phyloP scores from a whole-genome alignment of 2,888 invertebrate genomes.

The Branchipolynoe longqiensis region DNA sequence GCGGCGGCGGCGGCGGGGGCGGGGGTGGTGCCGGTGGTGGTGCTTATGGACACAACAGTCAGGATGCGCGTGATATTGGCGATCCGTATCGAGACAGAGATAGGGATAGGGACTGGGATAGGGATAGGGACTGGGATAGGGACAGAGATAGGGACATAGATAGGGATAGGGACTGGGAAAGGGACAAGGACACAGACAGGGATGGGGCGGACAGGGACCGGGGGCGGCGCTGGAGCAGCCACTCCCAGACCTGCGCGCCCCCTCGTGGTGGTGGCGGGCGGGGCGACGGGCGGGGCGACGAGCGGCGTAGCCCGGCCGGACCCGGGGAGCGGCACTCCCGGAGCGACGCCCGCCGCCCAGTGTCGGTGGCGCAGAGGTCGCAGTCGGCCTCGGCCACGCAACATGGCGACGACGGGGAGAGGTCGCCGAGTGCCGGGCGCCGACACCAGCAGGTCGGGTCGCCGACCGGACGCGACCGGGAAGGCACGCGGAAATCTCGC shows the following conservation, averaged over 20 bases:
- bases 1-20: neutral
- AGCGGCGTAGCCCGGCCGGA: no score
- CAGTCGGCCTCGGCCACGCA: slow-evolving; percentile 2
- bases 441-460: neutral
- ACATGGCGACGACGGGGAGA: neutral
- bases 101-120: slow-evolving; percentile 40
- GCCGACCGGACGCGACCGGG: neutral
- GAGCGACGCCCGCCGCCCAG: neutral
- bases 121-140: slow-evolving; percentile 17
- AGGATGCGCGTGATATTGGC: neutral
- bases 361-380: neutral
- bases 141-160: no score
- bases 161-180: neutral
- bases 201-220: slow-evolving; percentile 1
- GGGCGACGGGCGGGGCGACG: no score
- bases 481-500: neutral
- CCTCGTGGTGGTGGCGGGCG: neutral
- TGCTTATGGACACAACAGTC: no score
- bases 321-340: slow-evolving; percentile 19
- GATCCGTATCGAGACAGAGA: slow-evolving; percentile 3
- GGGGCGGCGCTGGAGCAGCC: slow-evolving; percentile 7
- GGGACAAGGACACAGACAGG: slow-evolving; percentile 16
- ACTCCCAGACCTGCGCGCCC: no score
- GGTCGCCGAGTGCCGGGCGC: slow-evolving; percentile 10
- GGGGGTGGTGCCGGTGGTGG: no score